These are phyloP conservation scores for Pontoporia blainvillei DNA, from an alignment of 2,113 vertebrate genomes.

Conservation along the genomic window DNA sequence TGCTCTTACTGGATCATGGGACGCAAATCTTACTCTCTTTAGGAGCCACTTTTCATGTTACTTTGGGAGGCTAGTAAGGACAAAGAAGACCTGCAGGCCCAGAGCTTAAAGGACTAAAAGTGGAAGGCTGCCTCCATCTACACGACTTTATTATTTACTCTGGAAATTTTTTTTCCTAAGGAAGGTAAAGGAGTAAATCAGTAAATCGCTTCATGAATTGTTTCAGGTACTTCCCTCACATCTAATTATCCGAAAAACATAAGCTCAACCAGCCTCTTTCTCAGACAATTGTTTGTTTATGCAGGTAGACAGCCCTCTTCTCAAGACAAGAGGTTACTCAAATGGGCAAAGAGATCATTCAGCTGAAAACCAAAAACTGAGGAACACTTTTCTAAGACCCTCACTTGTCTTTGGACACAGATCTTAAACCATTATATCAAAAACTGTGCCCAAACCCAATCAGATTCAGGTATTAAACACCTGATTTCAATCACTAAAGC, in stretches of 20 bases:
- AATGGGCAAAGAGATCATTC: background rate
- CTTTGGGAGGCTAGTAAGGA: background rate
- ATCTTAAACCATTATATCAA: background rate
- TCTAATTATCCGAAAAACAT: background rate
- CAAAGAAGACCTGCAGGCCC: background rate
- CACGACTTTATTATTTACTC: background rate
- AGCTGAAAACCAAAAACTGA: background rate
- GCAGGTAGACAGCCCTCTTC: background rate
- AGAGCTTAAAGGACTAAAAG: background rate
- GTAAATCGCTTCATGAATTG: background rate
- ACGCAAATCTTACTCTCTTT: background rate
- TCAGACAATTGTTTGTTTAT: background rate
- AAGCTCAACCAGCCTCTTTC: background rate
- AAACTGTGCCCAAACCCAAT: background rate
- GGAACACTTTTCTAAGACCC: background rate
- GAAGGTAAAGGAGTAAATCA: background rate
- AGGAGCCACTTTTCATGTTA: background rate
- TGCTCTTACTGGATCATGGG: background rate
- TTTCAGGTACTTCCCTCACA: background rate
- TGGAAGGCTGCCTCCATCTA: background rate
- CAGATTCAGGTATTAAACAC: background rate
- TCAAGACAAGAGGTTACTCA: background rate
- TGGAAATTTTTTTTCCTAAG: background rate
- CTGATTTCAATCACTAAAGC: background rate
- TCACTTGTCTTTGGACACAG: background rate